Conservation (phyloP, 2,888 invertebrate species). For the Hemaris fuciformis region DNA sequence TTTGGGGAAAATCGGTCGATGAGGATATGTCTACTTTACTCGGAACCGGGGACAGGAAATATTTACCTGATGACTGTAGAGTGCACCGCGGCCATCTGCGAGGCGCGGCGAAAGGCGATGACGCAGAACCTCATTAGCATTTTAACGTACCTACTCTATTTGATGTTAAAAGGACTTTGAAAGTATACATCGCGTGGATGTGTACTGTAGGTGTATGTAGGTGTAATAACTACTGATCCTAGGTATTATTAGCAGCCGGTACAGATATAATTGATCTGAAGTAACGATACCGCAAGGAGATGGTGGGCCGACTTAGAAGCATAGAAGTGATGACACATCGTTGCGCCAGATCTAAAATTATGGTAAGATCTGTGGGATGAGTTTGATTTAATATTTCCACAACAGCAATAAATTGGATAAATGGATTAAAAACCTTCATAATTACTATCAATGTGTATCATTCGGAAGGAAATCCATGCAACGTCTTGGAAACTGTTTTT, state of each 20-base stretch:
- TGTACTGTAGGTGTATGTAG: not conserved
- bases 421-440: no score
- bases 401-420: no score
- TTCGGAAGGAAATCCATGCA: no score
- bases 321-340: no score
- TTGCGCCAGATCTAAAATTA: no score
- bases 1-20: conserved; percentile 1
- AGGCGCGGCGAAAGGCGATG: not conserved
- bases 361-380: no score
- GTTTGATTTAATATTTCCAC: no score
- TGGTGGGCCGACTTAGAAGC: no score
- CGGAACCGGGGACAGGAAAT: conserved; percentile 13
- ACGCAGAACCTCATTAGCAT: not conserved
- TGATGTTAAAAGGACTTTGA: not conserved
- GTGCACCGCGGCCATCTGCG: not conserved
- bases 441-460: no score
- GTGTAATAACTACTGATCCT: not conserved
- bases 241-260: not conserved
- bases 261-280: no score
- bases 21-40: not conserved
- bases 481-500: no score
- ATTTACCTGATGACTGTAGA: conserved; percentile 7
- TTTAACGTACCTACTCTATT: not conserved
- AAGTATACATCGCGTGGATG: not conserved
- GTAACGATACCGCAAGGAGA: no score